Evolutionary conservation across 2,888 invertebrate species (phyloP), one percentile per base, ranked within the genome.

Genomic region (Eupithecia centaureata): DNA sequence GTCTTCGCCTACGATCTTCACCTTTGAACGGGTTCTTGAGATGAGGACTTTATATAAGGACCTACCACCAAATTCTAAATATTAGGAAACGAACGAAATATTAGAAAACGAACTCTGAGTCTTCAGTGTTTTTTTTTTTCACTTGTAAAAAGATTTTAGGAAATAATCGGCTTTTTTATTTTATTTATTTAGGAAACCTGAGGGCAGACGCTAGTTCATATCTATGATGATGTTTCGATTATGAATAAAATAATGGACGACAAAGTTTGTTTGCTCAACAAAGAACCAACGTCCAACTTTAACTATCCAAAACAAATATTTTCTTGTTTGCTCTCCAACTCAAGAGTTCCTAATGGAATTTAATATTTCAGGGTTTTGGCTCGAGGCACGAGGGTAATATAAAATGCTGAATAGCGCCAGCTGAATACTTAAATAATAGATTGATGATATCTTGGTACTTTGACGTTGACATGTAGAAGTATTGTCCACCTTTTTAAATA

Each of bases 311-410:
- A 42, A 42, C 51, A 51, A 25, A 51, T 25, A 27, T 51, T 52
- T 22, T 63, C 18, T 47, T 3, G 30, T 58, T 59, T 10, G 38
- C 30, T n/a, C 15, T 38, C 28, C 7, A 22, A 13, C 60, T 30
- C 47, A 51, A 33, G 35, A 47, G 33, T 59, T 52, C 33, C 27
- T 25, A 58, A 56, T 61, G 25, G 22, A 57, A 61, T 61, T 68
- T 33, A 68, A 64, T 68, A 68, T 61, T 68, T 64, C 18, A 68
- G 57, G 33, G 28, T 47, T 47, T 57, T 57, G 57, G 35, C 61
- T 51, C 35, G 56, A 33, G 52, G 27, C 15, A 13, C 52, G 27
- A 52, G 7, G 27, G 18, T 52, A 27, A 52, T 52, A 27, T 27
- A 52, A 13, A 52, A 52, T 27, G 52, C 27, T 52, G 52, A 27